These are phyloP conservation scores for Exaiptasia diaphana DNA, from an alignment of 64 coral and sea anemone genomes.

Conservation along the genomic window DNA sequence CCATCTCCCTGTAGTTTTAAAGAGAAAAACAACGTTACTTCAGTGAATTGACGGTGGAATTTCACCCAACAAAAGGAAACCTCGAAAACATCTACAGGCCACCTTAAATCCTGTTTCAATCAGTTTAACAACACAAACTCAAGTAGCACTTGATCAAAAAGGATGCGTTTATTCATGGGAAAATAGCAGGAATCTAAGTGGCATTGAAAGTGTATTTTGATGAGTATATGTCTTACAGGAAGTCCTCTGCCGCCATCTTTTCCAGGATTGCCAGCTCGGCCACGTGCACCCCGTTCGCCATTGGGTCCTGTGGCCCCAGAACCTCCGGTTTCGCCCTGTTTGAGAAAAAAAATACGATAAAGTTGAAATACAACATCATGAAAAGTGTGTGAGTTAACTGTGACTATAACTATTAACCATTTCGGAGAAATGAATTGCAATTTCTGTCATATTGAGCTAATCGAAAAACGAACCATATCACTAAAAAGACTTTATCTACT, in stretches of 20 bases:
- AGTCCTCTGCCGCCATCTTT: background rate
- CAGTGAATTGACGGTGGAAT: too few relatives aligned
- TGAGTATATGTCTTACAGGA: background rate
- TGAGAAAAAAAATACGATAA: background rate
- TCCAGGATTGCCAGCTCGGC: background rate
- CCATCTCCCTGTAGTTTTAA: background rate
- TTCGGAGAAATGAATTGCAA: background rate
- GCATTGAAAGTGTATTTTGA: too few relatives aligned
- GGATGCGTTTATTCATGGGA: too few relatives aligned
- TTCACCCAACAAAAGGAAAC: too few relatives aligned
- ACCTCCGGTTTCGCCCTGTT: background rate
- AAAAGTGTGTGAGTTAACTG: background rate
- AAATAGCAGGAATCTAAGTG: too few relatives aligned
- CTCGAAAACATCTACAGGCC: too few relatives aligned
- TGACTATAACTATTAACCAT: background rate
- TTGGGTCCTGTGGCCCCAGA: background rate
- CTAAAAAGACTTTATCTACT: too few relatives aligned
- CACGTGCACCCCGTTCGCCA: conserved; percentile 13
- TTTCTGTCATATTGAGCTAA: too few relatives aligned
- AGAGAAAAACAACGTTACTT: background rate
- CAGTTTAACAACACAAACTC: too few relatives aligned
- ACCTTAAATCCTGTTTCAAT: too few relatives aligned
- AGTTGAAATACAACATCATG: background rate
- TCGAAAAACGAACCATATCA: too few relatives aligned
- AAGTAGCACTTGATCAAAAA: too few relatives aligned